Conservation (phyloP, 2,797 vertebrate species). For the Sphenopsis melanotis region DNA sequence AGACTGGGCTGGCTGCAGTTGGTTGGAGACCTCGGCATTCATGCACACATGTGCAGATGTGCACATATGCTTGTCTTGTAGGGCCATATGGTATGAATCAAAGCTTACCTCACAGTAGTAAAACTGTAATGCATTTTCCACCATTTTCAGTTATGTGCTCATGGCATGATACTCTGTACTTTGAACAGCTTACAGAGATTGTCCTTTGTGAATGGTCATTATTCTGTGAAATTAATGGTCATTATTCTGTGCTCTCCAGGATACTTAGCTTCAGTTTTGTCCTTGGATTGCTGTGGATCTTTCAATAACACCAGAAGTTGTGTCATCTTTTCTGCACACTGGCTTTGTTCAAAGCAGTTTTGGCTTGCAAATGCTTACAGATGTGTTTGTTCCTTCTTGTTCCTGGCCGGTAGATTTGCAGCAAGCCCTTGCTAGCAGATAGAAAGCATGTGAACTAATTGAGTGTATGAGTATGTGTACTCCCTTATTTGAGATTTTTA, state of each 20-base stretch:
- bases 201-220: neutral
- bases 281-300: neutral
- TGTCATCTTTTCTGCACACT: neutral
- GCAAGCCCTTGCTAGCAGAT: neutral
- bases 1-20: neutral
- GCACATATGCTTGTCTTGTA: neutral
- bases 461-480: neutral
- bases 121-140: slow-evolving; percentile 45
- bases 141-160: slow-evolving; percentile 1
- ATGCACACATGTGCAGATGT: neutral
- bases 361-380: neutral
- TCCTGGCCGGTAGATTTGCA: neutral
- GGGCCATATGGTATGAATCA: slow-evolving; percentile 44
- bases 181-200: neutral
- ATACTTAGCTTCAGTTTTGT: neutral
- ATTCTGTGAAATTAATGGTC: neutral
- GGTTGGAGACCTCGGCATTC: neutral
- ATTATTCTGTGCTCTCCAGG: neutral
- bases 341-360: neutral
- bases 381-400: slow-evolving; percentile 13
- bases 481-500: neutral
- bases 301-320: neutral
- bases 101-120: slow-evolving; percentile 19
- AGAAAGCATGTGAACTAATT: neutral
- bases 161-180: neutral